phyloP scores from a whole-genome alignment of 2,888 invertebrate species.

The Mystacides longicornis region DNA sequence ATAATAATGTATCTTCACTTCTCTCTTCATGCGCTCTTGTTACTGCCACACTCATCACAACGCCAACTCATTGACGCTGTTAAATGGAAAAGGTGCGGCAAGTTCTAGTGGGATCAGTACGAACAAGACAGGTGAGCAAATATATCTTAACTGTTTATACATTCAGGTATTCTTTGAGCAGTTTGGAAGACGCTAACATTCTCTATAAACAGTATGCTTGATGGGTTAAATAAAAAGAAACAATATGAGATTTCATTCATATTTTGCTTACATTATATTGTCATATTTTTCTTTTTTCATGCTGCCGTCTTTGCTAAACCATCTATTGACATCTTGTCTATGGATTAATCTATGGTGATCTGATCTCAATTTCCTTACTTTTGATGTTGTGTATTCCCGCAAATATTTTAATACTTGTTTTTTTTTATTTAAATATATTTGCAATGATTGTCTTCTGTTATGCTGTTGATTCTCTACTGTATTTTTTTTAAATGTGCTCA shows the following conservation, averaged over 20 bases:
- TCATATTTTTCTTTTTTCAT: conserved; percentile 25
- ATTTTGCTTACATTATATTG: conserved; percentile 26
- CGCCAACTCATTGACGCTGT: too few relatives aligned
- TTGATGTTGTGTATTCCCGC: not conserved
- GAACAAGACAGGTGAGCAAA: conserved; percentile 46
- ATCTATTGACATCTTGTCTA: not conserved
- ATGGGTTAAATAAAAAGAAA: too few relatives aligned
- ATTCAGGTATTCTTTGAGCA: too few relatives aligned
- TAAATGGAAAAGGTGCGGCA: conserved; percentile 40
- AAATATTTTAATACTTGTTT: not conserved
- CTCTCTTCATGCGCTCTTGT: too few relatives aligned
- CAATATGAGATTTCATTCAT: not conserved
- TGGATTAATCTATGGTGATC: conserved; percentile 1
- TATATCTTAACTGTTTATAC: too few relatives aligned
- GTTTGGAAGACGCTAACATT: too few relatives aligned
- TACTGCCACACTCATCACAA: too few relatives aligned
- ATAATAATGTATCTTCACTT: too few relatives aligned
- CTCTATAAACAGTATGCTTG: too few relatives aligned
- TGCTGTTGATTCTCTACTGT: conserved; percentile 30
- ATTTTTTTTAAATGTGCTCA: conserved; percentile 8
- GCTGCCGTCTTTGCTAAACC: conserved; percentile 20
- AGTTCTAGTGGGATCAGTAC: conserved; percentile 40
- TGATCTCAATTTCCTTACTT: not conserved
- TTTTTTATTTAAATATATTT: conserved; percentile 16
- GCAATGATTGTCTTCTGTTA: conserved; percentile 35